These are phyloP conservation scores for Chaetops frenatus DNA, from an alignment of 2,113 vertebrate species.

Conservation along the genomic window DNA sequence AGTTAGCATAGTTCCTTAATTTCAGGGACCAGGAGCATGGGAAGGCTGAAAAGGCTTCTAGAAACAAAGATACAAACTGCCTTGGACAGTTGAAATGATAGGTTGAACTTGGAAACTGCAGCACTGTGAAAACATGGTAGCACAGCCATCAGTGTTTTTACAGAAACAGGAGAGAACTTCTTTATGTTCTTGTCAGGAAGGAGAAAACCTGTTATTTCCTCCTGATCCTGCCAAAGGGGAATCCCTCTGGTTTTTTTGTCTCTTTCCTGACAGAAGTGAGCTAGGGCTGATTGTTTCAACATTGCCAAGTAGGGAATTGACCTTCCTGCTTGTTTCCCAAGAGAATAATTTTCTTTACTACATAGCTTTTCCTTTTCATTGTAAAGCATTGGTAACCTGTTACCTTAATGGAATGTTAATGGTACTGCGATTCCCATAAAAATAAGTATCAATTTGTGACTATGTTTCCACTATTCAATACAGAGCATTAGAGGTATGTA, in stretches of 20 bases:
- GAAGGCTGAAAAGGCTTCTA: neutral
- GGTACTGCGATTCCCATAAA: neutral
- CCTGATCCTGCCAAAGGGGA: constrained; percentile 46
- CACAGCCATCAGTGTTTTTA: neutral
- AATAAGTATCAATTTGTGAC: neutral
- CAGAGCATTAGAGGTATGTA: neutral
- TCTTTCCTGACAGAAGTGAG: neutral
- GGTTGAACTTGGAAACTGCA: neutral
- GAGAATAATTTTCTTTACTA: constrained; percentile 33
- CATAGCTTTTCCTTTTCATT: neutral
- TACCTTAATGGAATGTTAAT: neutral
- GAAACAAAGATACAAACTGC: neutral
- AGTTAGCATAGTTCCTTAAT: neutral
- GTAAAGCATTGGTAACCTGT: neutral
- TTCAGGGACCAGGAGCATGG: neutral
- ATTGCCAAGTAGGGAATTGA: neutral
- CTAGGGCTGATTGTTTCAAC: constrained; percentile 1
- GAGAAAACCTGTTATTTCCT: constrained; percentile 38
- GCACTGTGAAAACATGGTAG: neutral
- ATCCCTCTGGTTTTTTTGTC: constrained; percentile 38
- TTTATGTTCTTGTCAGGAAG: neutral
- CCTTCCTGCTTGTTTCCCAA: constrained; percentile 41
- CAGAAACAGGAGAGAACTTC: neutral
- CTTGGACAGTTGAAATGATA: neutral
- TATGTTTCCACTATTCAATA: neutral